Base-by-base conservation (phyloP, 2,113 vertebrate genomes). In the Hemichromis elongatus region DNA sequence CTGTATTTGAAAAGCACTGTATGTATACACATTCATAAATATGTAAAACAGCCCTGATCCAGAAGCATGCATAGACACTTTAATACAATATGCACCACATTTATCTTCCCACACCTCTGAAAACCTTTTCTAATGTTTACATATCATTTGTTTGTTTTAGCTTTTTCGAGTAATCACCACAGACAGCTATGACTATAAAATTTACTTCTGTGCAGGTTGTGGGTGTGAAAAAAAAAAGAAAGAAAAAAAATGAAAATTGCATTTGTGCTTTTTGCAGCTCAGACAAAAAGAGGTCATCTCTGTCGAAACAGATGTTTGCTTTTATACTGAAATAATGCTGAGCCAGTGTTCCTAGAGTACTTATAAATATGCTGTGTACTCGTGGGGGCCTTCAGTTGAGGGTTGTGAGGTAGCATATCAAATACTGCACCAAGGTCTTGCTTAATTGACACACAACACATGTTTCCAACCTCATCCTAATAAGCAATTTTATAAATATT, bases 261-360 rank as follows among this genome's bases (percentile, higher is more conserved):
- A 54, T 88, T 75, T 81, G 75, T 78, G 77, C 77, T 81, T 91
- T 73, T 50, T 79, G 81, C 85, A 77, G 26, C 85, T 82, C 80
- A 33, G 75, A 86, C 56, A 81, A 81, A 88, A 63, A 81, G 88
- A 52, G 12, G 81, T 70, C 81, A 81, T 53, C 89, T 88, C 24
- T 57, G 50, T 70, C 5, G 10, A 50, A 86, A 14, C 86, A 92
- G 86, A 90, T 93, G 89, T 85, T 91, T 85, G 9, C 82, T 73
- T 81, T 81, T 80, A 30, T 53, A 56, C 40, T 30, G n/a, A 88
- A 88, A 89, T 82, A 47, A 59, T 77, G 81, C 53, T 83, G 54
- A 91, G 78, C 54, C 77, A 90, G 75, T 78, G 42, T 85, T 81
- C 68, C 30, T 70, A 68, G 37, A 82, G 53, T 35, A 80, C 63